Evolutionary conservation across 2,113 vertebrate genomes (phyloP).

Genomic region (Corythoichthys haematopterus): DNA sequence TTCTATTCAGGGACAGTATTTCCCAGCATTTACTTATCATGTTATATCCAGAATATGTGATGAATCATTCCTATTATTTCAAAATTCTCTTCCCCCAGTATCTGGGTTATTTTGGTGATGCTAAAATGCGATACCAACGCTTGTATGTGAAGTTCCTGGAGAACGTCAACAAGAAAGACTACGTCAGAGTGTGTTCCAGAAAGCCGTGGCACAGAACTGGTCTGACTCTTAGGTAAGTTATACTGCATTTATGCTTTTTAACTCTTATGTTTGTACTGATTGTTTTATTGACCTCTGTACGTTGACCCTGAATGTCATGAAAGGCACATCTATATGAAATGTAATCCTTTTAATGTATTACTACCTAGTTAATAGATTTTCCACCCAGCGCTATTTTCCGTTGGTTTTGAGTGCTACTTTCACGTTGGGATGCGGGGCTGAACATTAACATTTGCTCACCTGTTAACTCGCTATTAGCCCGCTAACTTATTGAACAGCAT

Average conservation of each 20-base stretch:
- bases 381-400: too few relatives aligned
- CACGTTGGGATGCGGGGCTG: too few relatives aligned
- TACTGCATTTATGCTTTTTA: background rate
- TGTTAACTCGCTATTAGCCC: too few relatives aligned
- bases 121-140: conserved; percentile 85
- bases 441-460: too few relatives aligned
- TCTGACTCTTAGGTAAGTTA: conserved; percentile 72
- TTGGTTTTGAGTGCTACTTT: too few relatives aligned
- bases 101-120: conserved; percentile 85
- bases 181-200: conserved; percentile 80
- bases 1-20: background rate
- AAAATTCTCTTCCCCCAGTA: conserved; percentile 63
- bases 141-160: conserved; percentile 87
- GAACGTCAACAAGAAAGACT: conserved; percentile 88
- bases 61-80: background rate
- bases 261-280: too few relatives aligned
- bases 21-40: background rate
- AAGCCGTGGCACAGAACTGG: conserved; percentile 82
- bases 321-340: too few relatives aligned
- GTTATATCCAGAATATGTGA: background rate
- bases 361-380: too few relatives aligned
- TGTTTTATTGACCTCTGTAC: too few relatives aligned
- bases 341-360: too few relatives aligned
- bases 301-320: too few relatives aligned
- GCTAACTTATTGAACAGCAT: too few relatives aligned